Conservation (phyloP, 2,113 vertebrate species). For the Irena cyanogastra region DNA sequence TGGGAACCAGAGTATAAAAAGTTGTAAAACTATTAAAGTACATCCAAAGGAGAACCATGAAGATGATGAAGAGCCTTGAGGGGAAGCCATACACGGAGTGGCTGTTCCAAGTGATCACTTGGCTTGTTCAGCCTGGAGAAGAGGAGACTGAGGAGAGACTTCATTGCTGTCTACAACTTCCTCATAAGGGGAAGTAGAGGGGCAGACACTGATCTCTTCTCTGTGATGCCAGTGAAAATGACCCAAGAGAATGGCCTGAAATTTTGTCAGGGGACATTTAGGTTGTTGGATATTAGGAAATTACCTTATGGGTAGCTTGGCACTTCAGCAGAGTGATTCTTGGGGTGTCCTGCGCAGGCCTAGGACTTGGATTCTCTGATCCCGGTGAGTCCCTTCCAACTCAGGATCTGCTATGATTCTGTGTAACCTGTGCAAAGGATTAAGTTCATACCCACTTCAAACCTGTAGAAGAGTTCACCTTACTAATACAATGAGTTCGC, state of each 20-base stretch:
- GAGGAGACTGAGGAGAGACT: not conserved
- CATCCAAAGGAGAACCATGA: not conserved
- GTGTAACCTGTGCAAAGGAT: not conserved
- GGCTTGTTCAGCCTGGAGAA: not conserved
- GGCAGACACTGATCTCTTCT: not conserved
- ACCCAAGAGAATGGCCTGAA: not conserved
- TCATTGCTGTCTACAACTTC: not conserved
- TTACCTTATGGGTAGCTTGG: not conserved
- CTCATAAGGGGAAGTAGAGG: not conserved
- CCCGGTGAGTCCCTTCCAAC: not conserved
- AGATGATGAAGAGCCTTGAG: not conserved
- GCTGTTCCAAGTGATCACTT: not conserved
- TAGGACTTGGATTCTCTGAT: not conserved
- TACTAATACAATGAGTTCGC: not conserved
- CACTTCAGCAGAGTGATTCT: not conserved
- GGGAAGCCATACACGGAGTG: not conserved
- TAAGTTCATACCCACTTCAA: not conserved
- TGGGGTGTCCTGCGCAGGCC: not conserved
- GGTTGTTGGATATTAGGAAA: not conserved
- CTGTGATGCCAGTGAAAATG: not conserved
- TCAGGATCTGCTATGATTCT: not conserved
- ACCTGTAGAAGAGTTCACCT: not conserved
- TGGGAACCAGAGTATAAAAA: not conserved
- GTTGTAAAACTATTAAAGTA: not conserved
- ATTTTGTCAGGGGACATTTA: not conserved